A percentile compares a stretch with the other conserved stretches of the same genome.
Evolutionary conservation across 2,888 invertebrate species (phyloP).

Genomic region (Spodoptera littoralis): DNA sequence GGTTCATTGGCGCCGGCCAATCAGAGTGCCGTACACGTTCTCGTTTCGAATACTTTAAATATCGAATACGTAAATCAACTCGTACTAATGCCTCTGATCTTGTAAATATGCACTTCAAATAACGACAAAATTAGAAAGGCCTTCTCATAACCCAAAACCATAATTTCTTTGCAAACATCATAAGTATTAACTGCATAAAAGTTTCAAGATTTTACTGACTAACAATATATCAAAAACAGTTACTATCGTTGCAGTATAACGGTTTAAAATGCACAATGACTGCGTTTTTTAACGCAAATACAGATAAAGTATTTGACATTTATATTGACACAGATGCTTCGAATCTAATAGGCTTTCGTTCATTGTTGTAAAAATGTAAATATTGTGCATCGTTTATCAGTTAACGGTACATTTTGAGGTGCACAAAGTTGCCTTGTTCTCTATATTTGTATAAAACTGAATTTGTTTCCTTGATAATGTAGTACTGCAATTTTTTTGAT

Average conservation of each 20-base stretch:
- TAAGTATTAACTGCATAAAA: no score
- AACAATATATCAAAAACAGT: no score
- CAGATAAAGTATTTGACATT: constrained; percentile 49
- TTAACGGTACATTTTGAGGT: constrained; percentile 51
- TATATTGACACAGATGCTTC: constrained; percentile 57
- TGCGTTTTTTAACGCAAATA: constrained; percentile 14
- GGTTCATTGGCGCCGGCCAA: no score
- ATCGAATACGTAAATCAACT: no score
- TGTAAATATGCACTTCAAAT: no score
- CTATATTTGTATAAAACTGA: constrained; percentile 24
- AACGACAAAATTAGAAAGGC: no score
- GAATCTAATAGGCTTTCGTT: constrained; percentile 52
- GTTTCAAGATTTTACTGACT: no score
- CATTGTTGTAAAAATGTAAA: constrained; percentile 51
- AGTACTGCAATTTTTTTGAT: constrained; percentile 42
- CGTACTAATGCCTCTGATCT: no score
- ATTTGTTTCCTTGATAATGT: constrained; percentile 34
- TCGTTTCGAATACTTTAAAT: no score
- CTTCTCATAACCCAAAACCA: no score
- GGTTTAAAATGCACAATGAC: constrained; percentile 16
- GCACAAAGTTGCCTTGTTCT: constrained; percentile 51
- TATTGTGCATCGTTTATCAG: constrained; percentile 61
- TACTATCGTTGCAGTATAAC: not conserved
- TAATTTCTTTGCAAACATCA: no score
- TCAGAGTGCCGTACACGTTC: no score